phyloP scores from a whole-genome alignment of 1,140 invertebrate species.

The Lepidurus packardi region DNA sequence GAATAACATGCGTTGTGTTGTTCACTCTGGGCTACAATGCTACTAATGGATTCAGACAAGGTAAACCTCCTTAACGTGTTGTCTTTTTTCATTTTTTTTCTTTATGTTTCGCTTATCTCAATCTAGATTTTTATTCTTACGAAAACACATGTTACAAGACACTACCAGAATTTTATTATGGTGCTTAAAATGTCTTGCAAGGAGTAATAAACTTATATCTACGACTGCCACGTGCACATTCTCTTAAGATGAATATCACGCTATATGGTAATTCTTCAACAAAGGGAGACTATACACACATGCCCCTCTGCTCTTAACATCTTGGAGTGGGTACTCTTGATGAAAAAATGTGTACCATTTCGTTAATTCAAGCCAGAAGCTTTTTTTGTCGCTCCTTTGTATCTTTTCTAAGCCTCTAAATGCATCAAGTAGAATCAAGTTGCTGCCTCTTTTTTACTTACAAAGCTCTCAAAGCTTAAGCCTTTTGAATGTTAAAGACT shows the following conservation, averaged over 20 bases:
- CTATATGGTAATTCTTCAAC: not conserved
- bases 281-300: too few relatives aligned
- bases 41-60: slow-evolving; percentile 1
- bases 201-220: too few relatives aligned
- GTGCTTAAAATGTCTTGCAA: too few relatives aligned
- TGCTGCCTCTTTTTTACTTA: not conserved
- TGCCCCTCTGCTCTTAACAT: not conserved
- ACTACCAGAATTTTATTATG: not conserved
- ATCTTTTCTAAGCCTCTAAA: not conserved
- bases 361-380: not conserved
- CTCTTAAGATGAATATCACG: not conserved
- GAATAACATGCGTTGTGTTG: not conserved
- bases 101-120: not conserved
- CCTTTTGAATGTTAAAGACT: not conserved
- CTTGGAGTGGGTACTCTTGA: not conserved
- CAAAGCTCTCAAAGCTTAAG: not conserved
- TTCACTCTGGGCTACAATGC: not conserved
- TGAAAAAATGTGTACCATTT: not conserved
- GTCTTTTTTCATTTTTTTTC: not conserved
- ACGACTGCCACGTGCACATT: slow-evolving; percentile 7
- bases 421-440: not conserved
- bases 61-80: not conserved
- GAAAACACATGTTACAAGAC: not conserved
- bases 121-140: not conserved
- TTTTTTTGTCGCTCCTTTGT: not conserved